These are phyloP conservation scores for Rhynchonycteris naso DNA, from an alignment of 2,797 vertebrate genomes.

Conservation along the genomic window DNA sequence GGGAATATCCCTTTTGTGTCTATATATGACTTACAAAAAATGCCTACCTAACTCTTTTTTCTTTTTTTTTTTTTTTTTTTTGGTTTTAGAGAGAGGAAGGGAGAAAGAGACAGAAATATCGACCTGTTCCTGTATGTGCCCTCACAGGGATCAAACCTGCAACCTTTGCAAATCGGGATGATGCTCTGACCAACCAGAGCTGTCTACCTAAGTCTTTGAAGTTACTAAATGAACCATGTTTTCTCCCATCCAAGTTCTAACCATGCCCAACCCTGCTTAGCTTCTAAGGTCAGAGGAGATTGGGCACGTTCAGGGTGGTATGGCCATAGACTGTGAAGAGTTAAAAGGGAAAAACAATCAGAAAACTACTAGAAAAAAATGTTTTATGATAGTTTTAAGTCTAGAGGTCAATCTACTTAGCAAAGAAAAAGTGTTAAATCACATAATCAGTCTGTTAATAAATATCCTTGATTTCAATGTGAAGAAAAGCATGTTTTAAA, in stretches of 20 bases:
- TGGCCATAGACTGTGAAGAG: neutral
- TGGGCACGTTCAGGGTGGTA: too few species aligned
- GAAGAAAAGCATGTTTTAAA: constrained; percentile 40
- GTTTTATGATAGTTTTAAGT: constrained; percentile 22
- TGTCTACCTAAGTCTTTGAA: constrained; percentile 58
- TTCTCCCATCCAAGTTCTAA: neutral
- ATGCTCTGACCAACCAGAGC: too few species aligned
- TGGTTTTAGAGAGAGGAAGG: too few species aligned
- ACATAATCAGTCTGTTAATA: neutral
- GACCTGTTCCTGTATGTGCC: too few species aligned
- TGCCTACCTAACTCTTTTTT: constrained; percentile 52
- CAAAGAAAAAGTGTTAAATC: constrained; percentile 34
- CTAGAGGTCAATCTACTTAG: constrained; percentile 10
- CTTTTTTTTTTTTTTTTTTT: too few species aligned
- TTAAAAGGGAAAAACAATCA: neutral
- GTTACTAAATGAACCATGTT: constrained; percentile 44
- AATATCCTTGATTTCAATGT: constrained; percentile 1
- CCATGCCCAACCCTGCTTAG: too few species aligned
- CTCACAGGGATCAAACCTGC: too few species aligned
- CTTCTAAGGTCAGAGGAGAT: too few species aligned
- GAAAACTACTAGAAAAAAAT: constrained; percentile 41
- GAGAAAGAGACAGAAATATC: too few species aligned
- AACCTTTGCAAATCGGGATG: too few species aligned
- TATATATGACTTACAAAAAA: constrained; percentile 61
- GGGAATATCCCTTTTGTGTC: constrained; percentile 87